Evolutionary conservation across 1,140 invertebrate species (phyloP), one percentile per base, ranked within the genome.

Genomic region (Ericerus pela): DNA sequence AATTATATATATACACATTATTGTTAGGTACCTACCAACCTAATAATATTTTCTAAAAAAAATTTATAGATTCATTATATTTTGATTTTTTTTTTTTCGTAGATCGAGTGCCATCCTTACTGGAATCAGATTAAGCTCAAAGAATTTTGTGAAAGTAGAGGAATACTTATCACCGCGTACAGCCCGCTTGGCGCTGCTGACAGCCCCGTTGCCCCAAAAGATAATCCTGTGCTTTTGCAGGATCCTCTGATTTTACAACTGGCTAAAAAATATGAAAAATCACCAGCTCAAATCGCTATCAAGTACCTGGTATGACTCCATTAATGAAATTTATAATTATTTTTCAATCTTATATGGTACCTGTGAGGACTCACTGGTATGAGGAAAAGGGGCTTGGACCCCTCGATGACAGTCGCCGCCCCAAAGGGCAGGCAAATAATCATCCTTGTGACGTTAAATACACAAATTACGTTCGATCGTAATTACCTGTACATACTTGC

Each of bases 71-170:
- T 8, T 31, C 5, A 18, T 12, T 12, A 12, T 31, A 54, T 10
- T 38, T 12, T 57, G 10, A 8, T 29, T 10, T 33, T 41, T 8
- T 58, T 59, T 11, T 55, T n/a, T 30, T 43, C 14, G 14, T 36
- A 85, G 75, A 78, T 90, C 38, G 91, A 95, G 69, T 83, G 82
- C 58, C 88, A 94, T 68, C 83, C 84, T 0, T 91, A 90, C 64
- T 72, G 93, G 37, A 84, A 80, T 58, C 89, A 96, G 65, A 73
- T 75, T 1, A 77, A 81, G 58, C 66, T 96, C 18, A 72, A 80
- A 14, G 73, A 80, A 1, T 90, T 84, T 62, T 91, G 86, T 62
- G 69, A 74, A 20, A 61, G 70, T 10, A 74, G 78, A 29, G 71
- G 74, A 6, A 80, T 95, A 22, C 68, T 71, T 4, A 66, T 95